Evolutionary conservation across 2,888 invertebrate species (phyloP).

Genomic region (Morpho helenor): DNA sequence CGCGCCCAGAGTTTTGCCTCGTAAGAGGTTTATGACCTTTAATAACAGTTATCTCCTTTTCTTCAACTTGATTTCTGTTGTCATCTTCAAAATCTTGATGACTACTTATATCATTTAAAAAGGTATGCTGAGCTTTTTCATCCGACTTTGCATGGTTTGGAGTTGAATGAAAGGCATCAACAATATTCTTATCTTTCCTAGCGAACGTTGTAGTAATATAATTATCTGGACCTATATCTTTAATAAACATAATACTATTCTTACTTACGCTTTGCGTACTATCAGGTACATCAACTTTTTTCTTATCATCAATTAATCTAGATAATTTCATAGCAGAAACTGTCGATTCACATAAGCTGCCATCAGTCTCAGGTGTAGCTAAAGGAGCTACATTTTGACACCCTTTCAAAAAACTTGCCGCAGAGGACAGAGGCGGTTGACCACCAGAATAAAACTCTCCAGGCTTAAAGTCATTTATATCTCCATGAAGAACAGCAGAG

Average conservation of each 20-base stretch:
- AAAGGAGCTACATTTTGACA: constrained; percentile 76
- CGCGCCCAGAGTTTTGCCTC: constrained; percentile 81
- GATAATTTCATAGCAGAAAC: constrained; percentile 73
- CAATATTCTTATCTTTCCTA: constrained; percentile 60
- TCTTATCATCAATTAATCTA: constrained; percentile 66
- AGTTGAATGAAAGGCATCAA: constrained; percentile 54
- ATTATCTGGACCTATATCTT: constrained; percentile 85
- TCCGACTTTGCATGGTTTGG: constrained; percentile 67
- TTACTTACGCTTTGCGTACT: constrained; percentile 63
- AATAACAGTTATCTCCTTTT: constrained; percentile 67
- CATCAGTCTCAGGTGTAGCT: constrained; percentile 81
- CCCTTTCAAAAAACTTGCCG: constrained; percentile 56
- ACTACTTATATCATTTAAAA: constrained; percentile 69
- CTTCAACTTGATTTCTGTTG: constrained; percentile 71
- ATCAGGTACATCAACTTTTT: constrained; percentile 64
- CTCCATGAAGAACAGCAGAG: constrained; percentile 58
- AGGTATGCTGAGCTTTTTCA: constrained; percentile 70
- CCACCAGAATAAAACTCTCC: constrained; percentile 74
- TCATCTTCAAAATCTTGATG: constrained; percentile 73
- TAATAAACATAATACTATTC: constrained; percentile 79
- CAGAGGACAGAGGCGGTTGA: constrained; percentile 56
- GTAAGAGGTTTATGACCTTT: constrained; percentile 85
- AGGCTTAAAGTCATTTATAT: constrained; percentile 68
- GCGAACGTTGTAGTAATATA: constrained; percentile 84
- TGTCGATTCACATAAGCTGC: constrained; percentile 77